Evolutionary conservation across 2,888 invertebrate species (phyloP), one percentile per base, ranked within the genome.

Genomic region (Aplocera efformata): DNA sequence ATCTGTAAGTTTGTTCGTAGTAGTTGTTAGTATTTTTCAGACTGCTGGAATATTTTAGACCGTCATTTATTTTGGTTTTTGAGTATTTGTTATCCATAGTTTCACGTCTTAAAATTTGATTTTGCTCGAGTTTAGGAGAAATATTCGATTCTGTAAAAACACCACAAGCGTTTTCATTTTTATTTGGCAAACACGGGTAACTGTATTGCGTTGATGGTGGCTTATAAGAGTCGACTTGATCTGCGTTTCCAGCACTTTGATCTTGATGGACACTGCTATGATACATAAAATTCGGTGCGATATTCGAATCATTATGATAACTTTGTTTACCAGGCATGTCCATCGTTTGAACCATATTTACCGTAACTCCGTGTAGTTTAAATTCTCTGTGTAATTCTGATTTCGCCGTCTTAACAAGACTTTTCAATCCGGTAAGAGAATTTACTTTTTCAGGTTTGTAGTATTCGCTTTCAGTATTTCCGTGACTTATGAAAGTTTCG

Each of bases 361-460:
- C 21, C 5, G 30, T 44, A 10, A 34, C 39, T 31, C 28, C 39
- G 21, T 34, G 13, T 5, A 35, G 10, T 21, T 20, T 21, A 8
- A 32, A 10, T 17, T 44, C 44, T 7, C 10, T n/a, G n/a, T 39
- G 39, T 5, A 24, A 9, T 9, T 35, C 31, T 8, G 11, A 0
- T 28, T 42, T 37, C 9, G 34, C 38, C 33, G 41, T 36, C 21
- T 26, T 41, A 31, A 35, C 36, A 21, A 36, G 28, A 29, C 22
- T 31, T 2, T 31, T 39, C 10, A 42, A 23, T 2, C 35, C 35
- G 17, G 25, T 28, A 0, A 43, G 4, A 6, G 29, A 26, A 9
- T 27, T 26, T 1, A 27, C 10, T 11, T 43, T 22, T 33, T 38
- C 39, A n/a, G 23, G 6, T 32, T 28, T 35, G 17, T 25, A 20